A percentile compares a stretch with the other conserved stretches of the same genome.
Evolutionary conservation across 2,888 invertebrate species (phyloP).

Genomic region (Zygaena filipendulae): DNA sequence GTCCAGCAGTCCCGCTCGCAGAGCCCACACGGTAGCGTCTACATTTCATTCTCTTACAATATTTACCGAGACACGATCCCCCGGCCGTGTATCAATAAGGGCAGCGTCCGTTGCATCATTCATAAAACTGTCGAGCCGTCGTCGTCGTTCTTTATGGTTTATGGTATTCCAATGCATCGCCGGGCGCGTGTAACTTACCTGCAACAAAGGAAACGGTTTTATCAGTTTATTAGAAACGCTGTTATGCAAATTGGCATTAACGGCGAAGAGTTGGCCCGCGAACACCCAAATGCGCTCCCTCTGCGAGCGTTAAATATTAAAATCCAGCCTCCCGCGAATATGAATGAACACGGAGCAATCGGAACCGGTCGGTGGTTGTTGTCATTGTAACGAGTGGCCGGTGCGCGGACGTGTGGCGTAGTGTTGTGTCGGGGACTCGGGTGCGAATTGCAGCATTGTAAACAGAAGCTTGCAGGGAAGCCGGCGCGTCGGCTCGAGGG

Average conservation of each 20-base stretch:
- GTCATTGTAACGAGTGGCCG: background rate
- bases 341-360: slow-evolving; percentile 14
- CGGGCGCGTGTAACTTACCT: too few relatives aligned
- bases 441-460: slow-evolving; percentile 23
- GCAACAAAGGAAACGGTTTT: slow-evolving; percentile 15
- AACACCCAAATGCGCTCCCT: slow-evolving; percentile 11
- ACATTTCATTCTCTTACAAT: slow-evolving; percentile 16
- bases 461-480: slow-evolving; percentile 19
- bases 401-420: too few relatives aligned
- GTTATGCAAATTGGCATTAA: slow-evolving; percentile 12
- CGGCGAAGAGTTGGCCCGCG: background rate
- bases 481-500: slow-evolving; percentile 12
- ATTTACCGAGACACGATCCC: slow-evolving; percentile 14
- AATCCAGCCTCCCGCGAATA: slow-evolving; percentile 8
- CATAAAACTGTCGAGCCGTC: background rate
- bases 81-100: slow-evolving; percentile 7
- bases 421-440: too few relatives aligned
- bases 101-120: background rate
- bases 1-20: slow-evolving; percentile 11
- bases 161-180: too few relatives aligned
- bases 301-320: slow-evolving; percentile 11
- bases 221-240: slow-evolving; percentile 11
- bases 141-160: too few relatives aligned
- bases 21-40: slow-evolving; percentile 11
- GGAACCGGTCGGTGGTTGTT: slow-evolving; percentile 1